These are phyloP conservation scores for Lasioglossum vierecki DNA, from an alignment of 2,888 invertebrate genomes.

Conservation along the genomic window DNA sequence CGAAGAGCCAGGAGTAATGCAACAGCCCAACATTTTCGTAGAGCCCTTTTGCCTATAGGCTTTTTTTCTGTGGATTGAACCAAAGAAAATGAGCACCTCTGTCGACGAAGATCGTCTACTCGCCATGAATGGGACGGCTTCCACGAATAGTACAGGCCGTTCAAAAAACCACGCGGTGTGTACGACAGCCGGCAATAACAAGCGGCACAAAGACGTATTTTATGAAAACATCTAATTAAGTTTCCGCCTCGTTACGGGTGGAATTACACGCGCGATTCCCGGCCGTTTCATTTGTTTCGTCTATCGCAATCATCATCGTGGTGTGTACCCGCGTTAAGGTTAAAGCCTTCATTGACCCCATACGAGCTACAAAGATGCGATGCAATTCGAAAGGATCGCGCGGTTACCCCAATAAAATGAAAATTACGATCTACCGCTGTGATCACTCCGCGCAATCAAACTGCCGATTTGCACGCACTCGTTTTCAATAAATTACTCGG, in stretches of 20 bases:
- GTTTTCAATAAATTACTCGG: background rate
- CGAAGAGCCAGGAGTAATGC: too few relatives aligned
- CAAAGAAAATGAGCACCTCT: constrained; percentile 68
- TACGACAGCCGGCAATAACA: constrained; percentile 2
- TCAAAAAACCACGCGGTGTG: constrained; percentile 52
- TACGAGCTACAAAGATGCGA: background rate
- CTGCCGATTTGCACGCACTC: background rate
- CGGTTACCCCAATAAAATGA: constrained; percentile 3
- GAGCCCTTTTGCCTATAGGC: background rate
- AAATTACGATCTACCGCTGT: constrained; percentile 6
- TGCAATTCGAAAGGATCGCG: constrained; percentile 10
- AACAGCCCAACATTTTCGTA: too few relatives aligned
- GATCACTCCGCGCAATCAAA: background rate
- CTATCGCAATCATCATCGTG: constrained; percentile 14
- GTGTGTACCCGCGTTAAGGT: constrained; percentile 1
- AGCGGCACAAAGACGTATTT: constrained; percentile 10
- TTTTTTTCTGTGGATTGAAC: background rate
- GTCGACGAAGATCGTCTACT: constrained; percentile 71
- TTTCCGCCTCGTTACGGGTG: constrained; percentile 34
- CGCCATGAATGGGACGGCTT: constrained; percentile 75
- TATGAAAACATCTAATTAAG: constrained; percentile 45
- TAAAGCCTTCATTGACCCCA: constrained; percentile 10
- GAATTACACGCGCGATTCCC: constrained; percentile 16
- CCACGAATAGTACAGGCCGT: constrained; percentile 73
- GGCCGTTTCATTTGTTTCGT: constrained; percentile 29